Evolutionary conservation across 2,113 vertebrate genomes (phyloP), one percentile per base, ranked within the genome.

Genomic region (Nothobranchius kuhntae): DNA sequence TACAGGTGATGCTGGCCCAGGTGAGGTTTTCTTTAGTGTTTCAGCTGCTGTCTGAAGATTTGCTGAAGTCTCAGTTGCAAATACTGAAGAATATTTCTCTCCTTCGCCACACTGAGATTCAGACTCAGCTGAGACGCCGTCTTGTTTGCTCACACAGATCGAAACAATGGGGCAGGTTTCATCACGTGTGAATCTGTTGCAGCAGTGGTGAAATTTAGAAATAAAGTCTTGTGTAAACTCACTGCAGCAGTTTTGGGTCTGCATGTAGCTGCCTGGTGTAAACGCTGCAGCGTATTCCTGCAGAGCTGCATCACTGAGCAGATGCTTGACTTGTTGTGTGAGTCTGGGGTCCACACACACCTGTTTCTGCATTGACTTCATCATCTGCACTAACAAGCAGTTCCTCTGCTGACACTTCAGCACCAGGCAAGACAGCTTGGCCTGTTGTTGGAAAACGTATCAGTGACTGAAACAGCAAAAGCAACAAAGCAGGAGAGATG

Each of bases 341-440:
- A 96, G 90, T 0, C 21, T 26, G 21, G 6, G 42, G 35, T 85
- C 82, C 47, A 8, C 46, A 2, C 64, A 70, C 60, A 89, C 92
- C 0, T 0, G 81, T 61, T 69, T 73, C 13, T 21, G 74, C 64
- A 95, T 88, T 46, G 89, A 76, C 0, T 11, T 75, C 12, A 89
- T 75, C 85, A 95, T 86, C 62, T 71, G 88, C 0, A 8, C 68
- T 76, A 96, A 87, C 61, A 95, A 59, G 64, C 1, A 55, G 86
- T 95, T 94, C 74, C 95, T 93, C 79, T 94, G 87, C 63, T 73
- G 83, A 82, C 95, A 96, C 87, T 95, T 96, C 47, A 13, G 79
- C 51, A 91, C 91, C 81, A 96, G 87, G 44, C 90, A 95, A 7
- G 93, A 92, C 77, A 93, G 79, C 79, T 91, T 91, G 53, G 89